Base-by-base conservation (phyloP, 2,888 invertebrate species). In the Scelioninae gen. 1 region DNA sequence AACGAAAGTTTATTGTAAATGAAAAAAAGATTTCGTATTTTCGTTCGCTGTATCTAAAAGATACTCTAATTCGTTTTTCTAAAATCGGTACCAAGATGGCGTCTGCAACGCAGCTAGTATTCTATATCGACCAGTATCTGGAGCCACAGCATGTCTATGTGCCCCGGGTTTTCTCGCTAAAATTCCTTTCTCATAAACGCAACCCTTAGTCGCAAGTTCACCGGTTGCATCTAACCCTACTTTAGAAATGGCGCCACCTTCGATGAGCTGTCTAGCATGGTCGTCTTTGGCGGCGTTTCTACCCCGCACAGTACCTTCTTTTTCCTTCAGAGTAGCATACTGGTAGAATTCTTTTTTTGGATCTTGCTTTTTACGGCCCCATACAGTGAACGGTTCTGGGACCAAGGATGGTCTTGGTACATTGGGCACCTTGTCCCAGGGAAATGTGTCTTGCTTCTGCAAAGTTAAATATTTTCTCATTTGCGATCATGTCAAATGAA, bases 401-500 rank as follows among this genome's bases (percentile, higher is more conserved):
- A 97, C 95, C 93, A 96, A 94, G 90, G 96, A 96, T 89, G 97
- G 97, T 87, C 97, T 94, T 88, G 97, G 96, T 90, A 97, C 97
- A 93, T 94, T 96, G 90, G 97, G 97, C 93, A 96, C 96, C 94
- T 96, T 96, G 93, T 97, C 96, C 97, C 97, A 97, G 90, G 97
- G 96, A 91, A 96, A 95, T 93, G 94, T 93, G 89, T 93, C 93
- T 92, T 94, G 94, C 93, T 95, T 95, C 96, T 96, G 95, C 93
- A 84, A 82, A 76, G 47, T 63, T 68, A 83, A 74, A 71, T 23
- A 23, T 55, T 71, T 68, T 55, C 66, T 69, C n/a, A n/a, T n/a
- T n/a, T n/a, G n/a, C n/a, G n/a, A n/a, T n/a, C n/a, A n/a, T n/a
- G n/a, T n/a, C n/a, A n/a, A n/a, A n/a, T n/a, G n/a, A n/a, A n/a